Evolutionary conservation across 2,113 vertebrate species (phyloP), one percentile per base, ranked within the genome.

Genomic region (Callionymus lyra): DNA sequence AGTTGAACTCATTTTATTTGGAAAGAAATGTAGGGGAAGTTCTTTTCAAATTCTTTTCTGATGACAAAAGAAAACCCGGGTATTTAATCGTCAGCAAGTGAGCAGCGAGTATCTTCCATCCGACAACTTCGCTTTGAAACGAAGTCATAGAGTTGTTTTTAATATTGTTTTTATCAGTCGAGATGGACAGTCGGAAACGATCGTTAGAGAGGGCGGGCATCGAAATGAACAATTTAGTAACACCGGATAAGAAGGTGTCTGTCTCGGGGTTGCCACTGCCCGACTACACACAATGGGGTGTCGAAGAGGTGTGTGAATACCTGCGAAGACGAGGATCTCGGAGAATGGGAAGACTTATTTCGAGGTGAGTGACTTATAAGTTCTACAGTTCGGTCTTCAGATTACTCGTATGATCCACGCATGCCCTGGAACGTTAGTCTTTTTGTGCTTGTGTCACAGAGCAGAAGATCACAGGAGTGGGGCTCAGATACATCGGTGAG

Each of bases 401-500:
- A 15, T 21, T 10, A 36, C 6, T 36, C 40, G 18, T 10, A 6
- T 10, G 16, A 9, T 2, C 6, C 16, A 10, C 3, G 0, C 1
- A 9, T 1, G 1, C 15, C 41, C 12, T 13, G 11, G 12, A 15
- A 15, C 16, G 6, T 1, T 9, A 34, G 6, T 1, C 2, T 16
- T 8, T 57, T 46, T 15, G 1, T 12, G 27, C 10, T 47, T 16
- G 1, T 12, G 31, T 8, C 34, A 3, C 63, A 88, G 86, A 44
- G 2, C 52, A 83, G 12, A 65, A 81, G 15, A 74, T 91, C 38
- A 82, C 72, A 2, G 91, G 86, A 3, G 45, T 59, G 3, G 31
- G 33, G 1, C 61, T 93, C 43, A 63, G 56, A 3, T 59, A 41
- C 44, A 71, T 93, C 8, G 67, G 53, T 9, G 82, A 87, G 6